These are phyloP conservation scores for Hedychridium roseum DNA, from an alignment of 2,888 invertebrate species.

Conservation along the genomic window DNA sequence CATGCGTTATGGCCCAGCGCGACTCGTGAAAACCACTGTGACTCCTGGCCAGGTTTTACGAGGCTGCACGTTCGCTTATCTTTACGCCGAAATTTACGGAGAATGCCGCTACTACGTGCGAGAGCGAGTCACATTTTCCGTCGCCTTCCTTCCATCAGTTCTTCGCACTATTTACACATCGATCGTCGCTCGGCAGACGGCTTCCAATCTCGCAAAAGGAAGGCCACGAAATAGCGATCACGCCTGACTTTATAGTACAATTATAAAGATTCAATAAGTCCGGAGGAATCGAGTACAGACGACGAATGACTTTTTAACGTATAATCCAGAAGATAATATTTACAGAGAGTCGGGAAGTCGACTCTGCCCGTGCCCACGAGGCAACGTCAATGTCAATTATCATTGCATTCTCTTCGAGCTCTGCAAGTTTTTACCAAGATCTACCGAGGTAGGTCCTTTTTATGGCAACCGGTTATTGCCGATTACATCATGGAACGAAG, in stretches of 20 bases:
- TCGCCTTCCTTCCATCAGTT: conserved; percentile 12
- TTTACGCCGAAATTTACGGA: conserved; percentile 34
- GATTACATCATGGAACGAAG: too few species aligned
- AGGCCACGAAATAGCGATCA: conserved; percentile 17
- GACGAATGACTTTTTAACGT: conserved; percentile 28
- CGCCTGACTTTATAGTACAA: conserved; percentile 25
- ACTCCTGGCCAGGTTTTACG: conserved; percentile 17
- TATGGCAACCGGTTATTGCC: too few species aligned
- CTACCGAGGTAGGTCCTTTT: too few species aligned
- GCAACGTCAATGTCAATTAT: conserved; percentile 2
- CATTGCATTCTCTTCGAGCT: too few species aligned
- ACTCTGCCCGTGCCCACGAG: neutral
- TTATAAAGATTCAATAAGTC: conserved; percentile 35
- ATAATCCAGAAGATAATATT: conserved; percentile 10
- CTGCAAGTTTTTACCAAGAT: too few species aligned
- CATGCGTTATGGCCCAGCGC: conserved; percentile 45
- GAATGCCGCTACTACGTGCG: conserved; percentile 18
- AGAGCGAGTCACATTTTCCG: conserved; percentile 24
- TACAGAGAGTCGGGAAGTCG: conserved; percentile 3
- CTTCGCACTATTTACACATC: conserved; percentile 34
- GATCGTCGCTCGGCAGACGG: conserved; percentile 12
- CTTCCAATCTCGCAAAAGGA: conserved; percentile 11
- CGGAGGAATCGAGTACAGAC: conserved; percentile 42
- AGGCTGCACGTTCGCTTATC: conserved; percentile 28
- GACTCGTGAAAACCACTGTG: conserved; percentile 27